Conservation (phyloP, 1,140 invertebrate genomes). For the Psix sp. region DNA sequence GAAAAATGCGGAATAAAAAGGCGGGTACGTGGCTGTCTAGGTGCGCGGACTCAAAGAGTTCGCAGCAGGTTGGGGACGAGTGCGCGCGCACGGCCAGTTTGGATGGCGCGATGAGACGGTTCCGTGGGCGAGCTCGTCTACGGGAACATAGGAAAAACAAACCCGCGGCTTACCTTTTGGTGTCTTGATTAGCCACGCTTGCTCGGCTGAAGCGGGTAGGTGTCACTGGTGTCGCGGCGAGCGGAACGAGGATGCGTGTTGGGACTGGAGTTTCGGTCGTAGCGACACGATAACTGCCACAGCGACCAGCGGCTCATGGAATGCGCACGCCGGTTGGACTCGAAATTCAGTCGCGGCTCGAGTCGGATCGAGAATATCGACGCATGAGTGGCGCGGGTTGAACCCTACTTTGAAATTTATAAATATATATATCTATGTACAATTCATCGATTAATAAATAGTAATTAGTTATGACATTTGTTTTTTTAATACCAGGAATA, state of each 20-base stretch:
- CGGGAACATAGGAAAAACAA: slow-evolving; percentile 1
- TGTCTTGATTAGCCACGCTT: slow-evolving; percentile 83
- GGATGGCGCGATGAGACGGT: neutral
- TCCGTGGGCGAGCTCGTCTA: neutral
- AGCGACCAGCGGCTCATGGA: neutral
- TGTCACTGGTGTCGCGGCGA: slow-evolving; percentile 53
- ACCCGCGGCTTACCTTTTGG: slow-evolving; percentile 79
- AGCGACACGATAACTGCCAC: slow-evolving; percentile 14
- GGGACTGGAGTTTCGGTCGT: slow-evolving; percentile 18
- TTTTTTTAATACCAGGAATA: no score
- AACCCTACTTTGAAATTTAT: no score
- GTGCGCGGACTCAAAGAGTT: no score
- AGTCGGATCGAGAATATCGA: no score
- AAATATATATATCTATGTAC: no score
- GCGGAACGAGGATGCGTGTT: slow-evolving; percentile 16
- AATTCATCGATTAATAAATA: no score
- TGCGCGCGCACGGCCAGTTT: no score
- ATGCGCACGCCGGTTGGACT: slow-evolving; percentile 1
- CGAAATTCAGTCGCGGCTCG: neutral
- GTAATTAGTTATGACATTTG: no score
- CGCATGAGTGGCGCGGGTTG: no score
- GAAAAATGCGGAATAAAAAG: no score
- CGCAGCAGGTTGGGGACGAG: no score
- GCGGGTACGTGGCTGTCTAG: no score
- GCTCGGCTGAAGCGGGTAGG: slow-evolving; percentile 60